Base-by-base conservation (phyloP, 2,113 vertebrate species). In the Geococcyx californianus region DNA sequence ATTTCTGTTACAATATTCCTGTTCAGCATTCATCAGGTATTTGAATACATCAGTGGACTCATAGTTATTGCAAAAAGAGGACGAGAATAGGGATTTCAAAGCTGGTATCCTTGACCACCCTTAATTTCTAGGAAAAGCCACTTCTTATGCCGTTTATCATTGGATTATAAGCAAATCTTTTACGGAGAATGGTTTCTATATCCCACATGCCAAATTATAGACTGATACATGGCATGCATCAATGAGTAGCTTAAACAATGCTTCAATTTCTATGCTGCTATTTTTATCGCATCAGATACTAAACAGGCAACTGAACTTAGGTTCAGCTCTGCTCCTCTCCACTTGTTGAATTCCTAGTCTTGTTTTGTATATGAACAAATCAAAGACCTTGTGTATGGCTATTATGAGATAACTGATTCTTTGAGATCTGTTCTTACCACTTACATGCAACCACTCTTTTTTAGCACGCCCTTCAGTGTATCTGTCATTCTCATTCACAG, bases 191-290 rank as follows among this genome's bases (percentile, higher is more conserved):
- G 51, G 17, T 55, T 88, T 84, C 70, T 83, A 28, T 66, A 88
- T 38, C 52, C 63, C 84, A 85, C 82, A 69, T 89, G 75, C 26
- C 63, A 96, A 94, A 90, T 90, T 91, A 76, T n/a, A 88, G 89
- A 44, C 63, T 55, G 75, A 68, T 56, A 74, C 55, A 77, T 63
- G 75, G 45, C 58, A 86, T 36, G 67, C 59, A 73, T 90, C 55
- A 77, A 36, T 76, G 59, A 87, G 40, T 23, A 91, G 40, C 49
- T 89, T 90, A 54, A 90, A 93, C 31, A 83, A 85, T 74, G 47
- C 47, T 49, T 49, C 93, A 69, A 58, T 6, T 56, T 55, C n/a
- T 68, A 25, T 44, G 36, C 21, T 82, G 23, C 28, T 80, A 51
- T 58, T 86, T 95, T 96, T 77, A 80, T 79, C 52, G 69, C 8